Percentiles rank a stretch among this genome's conserved stretches.
These are phyloP conservation scores for Standfussiana lucernea DNA, from an alignment of 2,888 invertebrate genomes.

Conservation along the genomic window DNA sequence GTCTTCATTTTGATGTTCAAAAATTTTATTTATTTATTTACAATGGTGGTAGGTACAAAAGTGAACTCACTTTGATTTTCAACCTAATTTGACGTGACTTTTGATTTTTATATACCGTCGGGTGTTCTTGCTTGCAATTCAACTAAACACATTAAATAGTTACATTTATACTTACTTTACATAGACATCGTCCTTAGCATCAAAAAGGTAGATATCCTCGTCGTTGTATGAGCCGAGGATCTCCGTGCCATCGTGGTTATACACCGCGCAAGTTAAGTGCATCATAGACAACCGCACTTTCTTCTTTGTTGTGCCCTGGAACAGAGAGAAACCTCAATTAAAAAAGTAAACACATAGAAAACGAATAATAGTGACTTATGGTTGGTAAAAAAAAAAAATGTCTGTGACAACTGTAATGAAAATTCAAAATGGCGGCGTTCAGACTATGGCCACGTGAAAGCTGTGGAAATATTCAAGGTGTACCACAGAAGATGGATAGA, in stretches of 20 bases:
- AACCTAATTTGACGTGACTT: no score
- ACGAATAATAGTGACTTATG: background rate
- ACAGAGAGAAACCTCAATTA: constrained; percentile 16
- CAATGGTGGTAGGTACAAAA: no score
- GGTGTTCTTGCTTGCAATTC: background rate
- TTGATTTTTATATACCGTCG: background rate
- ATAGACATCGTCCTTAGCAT: constrained; percentile 89
- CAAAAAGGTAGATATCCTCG: constrained; percentile 97
- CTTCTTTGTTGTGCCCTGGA: constrained; percentile 72
- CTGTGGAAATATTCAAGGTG: background rate
- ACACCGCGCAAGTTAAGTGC: constrained; percentile 97
- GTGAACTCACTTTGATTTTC: no score
- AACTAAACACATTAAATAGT: background rate
- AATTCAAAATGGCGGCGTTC: background rate
- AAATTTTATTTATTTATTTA: no score
- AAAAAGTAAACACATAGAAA: background rate
- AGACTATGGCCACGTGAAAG: background rate
- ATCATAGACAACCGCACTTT: constrained; percentile 72
- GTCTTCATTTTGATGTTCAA: no score
- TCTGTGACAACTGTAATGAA: background rate
- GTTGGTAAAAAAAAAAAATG: no score
- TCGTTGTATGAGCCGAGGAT: constrained; percentile 98
- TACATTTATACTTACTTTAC: background rate
- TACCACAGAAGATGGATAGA: no score
- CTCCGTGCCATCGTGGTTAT: constrained; percentile 97